Percentiles rank a stretch among this genome's conserved stretches.
These are phyloP conservation scores for Sphenodon punctatus DNA, from an alignment of 2,797 vertebrate species.

Conservation along the genomic window DNA sequence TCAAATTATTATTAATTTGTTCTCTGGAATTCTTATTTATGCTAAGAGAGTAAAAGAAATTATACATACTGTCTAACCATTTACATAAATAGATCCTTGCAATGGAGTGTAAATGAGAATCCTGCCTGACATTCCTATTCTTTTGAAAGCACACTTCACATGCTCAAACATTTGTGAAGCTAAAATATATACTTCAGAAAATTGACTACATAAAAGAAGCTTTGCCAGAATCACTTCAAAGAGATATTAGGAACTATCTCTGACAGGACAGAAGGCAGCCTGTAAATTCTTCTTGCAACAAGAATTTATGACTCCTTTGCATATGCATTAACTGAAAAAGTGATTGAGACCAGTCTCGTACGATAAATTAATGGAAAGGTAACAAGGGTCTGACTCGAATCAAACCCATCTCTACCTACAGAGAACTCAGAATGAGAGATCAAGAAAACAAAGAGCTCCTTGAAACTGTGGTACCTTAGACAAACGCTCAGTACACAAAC, in stretches of 20 bases:
- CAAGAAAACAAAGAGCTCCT: neutral
- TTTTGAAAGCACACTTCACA: neutral
- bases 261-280: neutral
- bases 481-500: neutral
- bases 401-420: rapidly evolving
- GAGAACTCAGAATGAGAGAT: neutral
- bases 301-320: neutral
- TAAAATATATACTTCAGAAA: neutral
- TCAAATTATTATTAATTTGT: too few species aligned
- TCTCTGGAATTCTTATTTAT: too few species aligned
- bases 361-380: too few species aligned
- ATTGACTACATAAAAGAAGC: constrained; percentile 6
- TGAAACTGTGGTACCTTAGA: neutral
- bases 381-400: too few species aligned
- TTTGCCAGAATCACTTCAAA: neutral
- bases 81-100: too few species aligned
- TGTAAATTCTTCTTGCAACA: neutral
- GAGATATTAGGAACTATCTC: neutral
- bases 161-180: neutral
- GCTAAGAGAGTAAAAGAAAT: too few species aligned
- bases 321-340: rapidly evolving
- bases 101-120: neutral
- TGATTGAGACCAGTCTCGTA: neutral
- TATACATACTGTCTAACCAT: too few species aligned
- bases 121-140: neutral